Base-by-base conservation (phyloP, 53 echinoderm and acorn worm species). In the Temnopleurus reevesii region DNA sequence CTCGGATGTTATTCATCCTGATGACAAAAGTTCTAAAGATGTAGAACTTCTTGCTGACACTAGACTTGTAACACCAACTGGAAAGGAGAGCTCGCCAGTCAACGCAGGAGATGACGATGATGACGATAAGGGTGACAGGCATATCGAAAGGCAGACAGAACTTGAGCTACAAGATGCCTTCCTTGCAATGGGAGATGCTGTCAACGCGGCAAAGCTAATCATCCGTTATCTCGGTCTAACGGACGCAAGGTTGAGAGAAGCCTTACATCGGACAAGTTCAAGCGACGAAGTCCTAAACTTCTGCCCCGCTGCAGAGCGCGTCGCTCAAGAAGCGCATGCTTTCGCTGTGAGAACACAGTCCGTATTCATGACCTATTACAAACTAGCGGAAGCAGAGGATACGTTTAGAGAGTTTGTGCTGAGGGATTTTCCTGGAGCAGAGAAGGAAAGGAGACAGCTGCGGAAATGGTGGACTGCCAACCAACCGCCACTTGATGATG, bases 361-460 rank as follows among this genome's bases (percentile, higher is more conserved):
- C 19, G 88, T 66, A 8, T 87, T 87, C 71, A 87, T 87, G 88
- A 87, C 88, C 47, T 87, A 87, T 10, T 87, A 63, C 71, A 45
- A 25, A 27, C 71, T 87, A 10, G 88, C 88, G 1, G 88, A 65
- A 12, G 88, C 88, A 8, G 88, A 87, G 30, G 88, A 87, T 33
- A 87, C 88, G 9, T 87, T 87, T 38, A 87, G 88, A 43, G 88
- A 87, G 19, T 87, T 65, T 53, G 25, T 66, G 7, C 18, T 66
- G 34, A 65, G 51, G 38, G 53, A 65, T 4, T 5, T 59, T 27
- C 88, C 88, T 10, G 88, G 71, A 9, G 29, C 71, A 19, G 71
- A 65, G 19, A 66, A 65, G 36, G 66, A 87, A 29, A 51, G 65
- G 8, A 45, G 71, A 35, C 71, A 66, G 28, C 71, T 87, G 10